Evolutionary conservation across 2,113 vertebrate species (phyloP), one percentile per base, ranked within the genome.

Genomic region (Podarcis cretensis): DNA sequence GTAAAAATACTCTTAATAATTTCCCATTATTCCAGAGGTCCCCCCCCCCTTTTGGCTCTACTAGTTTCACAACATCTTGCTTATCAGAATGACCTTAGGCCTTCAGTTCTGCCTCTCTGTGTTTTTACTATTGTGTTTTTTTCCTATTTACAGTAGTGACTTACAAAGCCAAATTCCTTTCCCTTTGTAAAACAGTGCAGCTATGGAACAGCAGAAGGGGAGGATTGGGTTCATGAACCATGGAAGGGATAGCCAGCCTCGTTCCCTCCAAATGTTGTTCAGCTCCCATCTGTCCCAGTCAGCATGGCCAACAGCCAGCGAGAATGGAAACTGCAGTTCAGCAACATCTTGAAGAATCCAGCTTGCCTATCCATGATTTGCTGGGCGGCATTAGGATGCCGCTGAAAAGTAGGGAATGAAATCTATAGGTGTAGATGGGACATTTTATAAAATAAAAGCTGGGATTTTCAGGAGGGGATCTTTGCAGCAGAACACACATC

Each of bases 21-120:
- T 66, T 89, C 81, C 87, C 1, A n/a, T 89, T 89, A 2, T 89
- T 7, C 81, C 57, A 89, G 9, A 27, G 30, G 81, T 91, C 13
- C 35, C 27, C 86, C 87, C 48, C 48, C 48, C 66, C 27, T 57
- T 90, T 89, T 63, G 25, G 59, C 63, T 82, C 40, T 48, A 27
- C 48, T 85, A 20, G 40, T 79, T 89, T 89, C 87, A 13, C 5
- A 87, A 87, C 87, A 9, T 0, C 3, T 92, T 3, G n/a, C 75
- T 27, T 90, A 84, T 92, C 43, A 85, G 40, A 83, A 87, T 87
- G 25, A 71, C 43, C 21, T 90, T 66, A 81, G 48, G 1, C 1
- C 6, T 83, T 65, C 21, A 73, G 0, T 79, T 89, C 10, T 37
- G 83, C 0, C 2, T 37, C n/a, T 6, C 21, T 83, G 25, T 10